Evolutionary conservation across 2,113 vertebrate genomes (phyloP).

Genomic region (Parotia lawesii): DNA sequence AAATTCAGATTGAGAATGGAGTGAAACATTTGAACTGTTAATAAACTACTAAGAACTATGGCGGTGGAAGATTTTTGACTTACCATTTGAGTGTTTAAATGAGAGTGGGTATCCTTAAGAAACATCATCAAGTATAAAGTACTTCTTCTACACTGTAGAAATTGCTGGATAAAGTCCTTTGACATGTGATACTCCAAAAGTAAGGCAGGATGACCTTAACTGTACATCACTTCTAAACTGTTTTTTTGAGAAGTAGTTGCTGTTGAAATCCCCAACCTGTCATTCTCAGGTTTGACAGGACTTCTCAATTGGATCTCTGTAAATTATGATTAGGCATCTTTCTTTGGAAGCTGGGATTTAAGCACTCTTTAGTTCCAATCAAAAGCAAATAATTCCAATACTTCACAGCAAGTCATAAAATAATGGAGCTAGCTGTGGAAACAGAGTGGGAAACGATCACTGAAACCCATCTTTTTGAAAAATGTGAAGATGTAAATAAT

Average conservation of each 20-base stretch:
- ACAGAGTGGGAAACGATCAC: background rate
- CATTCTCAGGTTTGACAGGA: background rate
- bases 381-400: background rate
- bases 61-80: background rate
- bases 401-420: background rate
- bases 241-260: background rate
- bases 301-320: background rate
- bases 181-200: background rate
- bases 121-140: background rate
- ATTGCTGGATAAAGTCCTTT: background rate
- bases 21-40: background rate
- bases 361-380: background rate
- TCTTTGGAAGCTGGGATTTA: background rate
- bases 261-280: background rate
- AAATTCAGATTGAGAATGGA: background rate
- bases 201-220: background rate
- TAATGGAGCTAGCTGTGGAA: background rate
- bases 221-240: background rate
- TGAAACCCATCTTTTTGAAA: background rate
- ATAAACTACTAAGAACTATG: background rate
- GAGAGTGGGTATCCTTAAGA: background rate
- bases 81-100: background rate
- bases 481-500: background rate
- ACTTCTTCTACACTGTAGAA: background rate
- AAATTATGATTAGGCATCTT: background rate